These are phyloP conservation scores for Agrochola litura DNA, from an alignment of 2,888 invertebrate genomes.

Conservation along the genomic window DNA sequence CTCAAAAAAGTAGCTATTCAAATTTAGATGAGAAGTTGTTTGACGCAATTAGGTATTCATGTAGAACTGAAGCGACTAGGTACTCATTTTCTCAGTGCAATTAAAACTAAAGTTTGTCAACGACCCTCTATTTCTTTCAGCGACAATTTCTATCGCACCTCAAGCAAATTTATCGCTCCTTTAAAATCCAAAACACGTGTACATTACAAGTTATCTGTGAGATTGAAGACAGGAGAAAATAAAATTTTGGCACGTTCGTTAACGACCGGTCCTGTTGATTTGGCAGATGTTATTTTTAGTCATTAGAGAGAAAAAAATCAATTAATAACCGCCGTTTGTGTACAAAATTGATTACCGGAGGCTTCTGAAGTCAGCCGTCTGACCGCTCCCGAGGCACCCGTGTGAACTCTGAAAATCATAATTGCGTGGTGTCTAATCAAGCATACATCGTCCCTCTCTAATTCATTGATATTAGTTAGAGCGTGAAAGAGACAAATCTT, in stretches of 20 bases:
- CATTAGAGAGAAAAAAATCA: slow-evolving; percentile 87
- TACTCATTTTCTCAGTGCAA: background rate
- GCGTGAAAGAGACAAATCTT: slow-evolving; percentile 77
- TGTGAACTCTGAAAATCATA: slow-evolving; percentile 87
- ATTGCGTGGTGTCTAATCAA: slow-evolving; percentile 84
- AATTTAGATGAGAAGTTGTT: background rate
- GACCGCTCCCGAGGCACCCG: slow-evolving; percentile 79
- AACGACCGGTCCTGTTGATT: slow-evolving; percentile 83
- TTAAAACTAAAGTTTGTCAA: background rate
- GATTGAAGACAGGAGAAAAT: slow-evolving; percentile 69
- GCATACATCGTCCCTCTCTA: slow-evolving; percentile 72
- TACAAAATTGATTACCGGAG: slow-evolving; percentile 88
- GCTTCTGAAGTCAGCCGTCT: slow-evolving; percentile 87
- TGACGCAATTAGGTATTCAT: background rate
- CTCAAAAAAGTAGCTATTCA: background rate
- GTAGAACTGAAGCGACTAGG: too few species aligned
- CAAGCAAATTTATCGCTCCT: slow-evolving; percentile 29
- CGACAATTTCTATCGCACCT: slow-evolving; percentile 30
- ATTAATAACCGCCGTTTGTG: slow-evolving; percentile 88
- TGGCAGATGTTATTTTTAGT: slow-evolving; percentile 89
- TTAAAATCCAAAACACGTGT: slow-evolving; percentile 58
- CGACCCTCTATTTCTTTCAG: background rate
- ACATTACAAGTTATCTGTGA: slow-evolving; percentile 63
- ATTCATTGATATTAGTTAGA: slow-evolving; percentile 47
- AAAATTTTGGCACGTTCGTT: slow-evolving; percentile 83